Conservation (phyloP, 2,888 invertebrate species). For the Mythimna lalbum region DNA sequence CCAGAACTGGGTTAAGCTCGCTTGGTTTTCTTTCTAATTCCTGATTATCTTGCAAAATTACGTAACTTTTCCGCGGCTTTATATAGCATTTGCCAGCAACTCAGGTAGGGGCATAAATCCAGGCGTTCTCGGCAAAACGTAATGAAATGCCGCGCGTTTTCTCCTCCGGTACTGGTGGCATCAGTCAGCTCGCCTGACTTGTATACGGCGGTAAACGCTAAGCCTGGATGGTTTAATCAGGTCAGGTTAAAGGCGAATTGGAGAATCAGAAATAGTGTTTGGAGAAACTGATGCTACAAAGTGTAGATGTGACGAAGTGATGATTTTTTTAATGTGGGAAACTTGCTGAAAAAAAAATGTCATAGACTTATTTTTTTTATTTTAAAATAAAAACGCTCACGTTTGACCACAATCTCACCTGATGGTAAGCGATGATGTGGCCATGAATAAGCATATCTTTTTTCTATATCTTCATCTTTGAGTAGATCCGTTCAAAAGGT, state of each 20-base stretch:
- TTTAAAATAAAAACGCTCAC: no score
- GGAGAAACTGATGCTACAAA: neutral
- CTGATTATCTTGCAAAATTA: conserved; percentile 17
- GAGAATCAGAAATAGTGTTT: neutral
- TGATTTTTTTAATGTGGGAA: neutral
- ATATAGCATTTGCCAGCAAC: conserved; percentile 13
- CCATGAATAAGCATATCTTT: no score
- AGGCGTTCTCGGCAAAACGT: conserved; percentile 83
- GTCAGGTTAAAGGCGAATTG: neutral
- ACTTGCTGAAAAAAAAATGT: no score
- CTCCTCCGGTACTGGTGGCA: conserved; percentile 75
- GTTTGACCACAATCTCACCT: no score
- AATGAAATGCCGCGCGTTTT: conserved; percentile 89
- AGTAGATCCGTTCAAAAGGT: neutral
- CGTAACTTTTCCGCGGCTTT: conserved; percentile 29
- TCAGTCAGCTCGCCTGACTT: conserved; percentile 75
- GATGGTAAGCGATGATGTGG: no score
- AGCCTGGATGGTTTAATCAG: conserved; percentile 28
- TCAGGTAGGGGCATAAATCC: conserved; percentile 80
- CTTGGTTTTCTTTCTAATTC: no score
- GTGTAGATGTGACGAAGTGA: neutral
- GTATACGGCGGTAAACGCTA: conserved; percentile 65
- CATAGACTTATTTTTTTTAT: accelerated
- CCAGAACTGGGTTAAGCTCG: no score
- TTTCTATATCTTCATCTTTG: neutral